Evolutionary conservation across 2,797 vertebrate genomes (phyloP), one percentile per base, ranked within the genome.

Genomic region (Meda fulgida): DNA sequence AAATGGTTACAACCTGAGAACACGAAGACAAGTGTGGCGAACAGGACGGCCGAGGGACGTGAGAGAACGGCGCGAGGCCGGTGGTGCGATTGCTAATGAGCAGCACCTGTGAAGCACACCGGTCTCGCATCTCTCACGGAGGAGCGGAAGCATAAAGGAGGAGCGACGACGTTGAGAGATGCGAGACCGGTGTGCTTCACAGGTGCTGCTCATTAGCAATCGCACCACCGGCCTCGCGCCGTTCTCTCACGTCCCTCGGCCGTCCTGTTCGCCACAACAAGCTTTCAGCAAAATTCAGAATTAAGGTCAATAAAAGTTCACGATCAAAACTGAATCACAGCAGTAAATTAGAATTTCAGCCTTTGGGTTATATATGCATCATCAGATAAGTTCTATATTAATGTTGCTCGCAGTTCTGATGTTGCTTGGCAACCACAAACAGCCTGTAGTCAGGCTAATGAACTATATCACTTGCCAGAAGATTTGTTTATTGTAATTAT

Each of bases 401-500:
- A 81, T 70, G 34, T 34, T 19, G 31, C 65, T 53, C 31, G 21
- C n/a, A 38, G 46, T 53, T 79, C 5, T 18, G 21, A 48, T 1
- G 40, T 63, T 80, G 79, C 78, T 40, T 55, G 66, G 79, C 65
- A 81, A 81, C 65, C 34, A 21, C 46, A 81, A 55, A 51, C 79
- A 69, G 79, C 23, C 8, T 18, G 31, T 14, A 26, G 46, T 69
- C 46, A 53, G 78, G 38, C 40, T 67, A 67, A 80, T 80, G 63
- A 80, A 80, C 60, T 80, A 79, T 51, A 80, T 66, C 60, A 80
- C 60, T 80, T 80, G 43, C 40, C 11, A 19, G 29, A 48, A 34
- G 40, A 80, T 67, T 55, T 65, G 29, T 67, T 80, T 66, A 51
- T 51, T n/a, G 40, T 46, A 67, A 48, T 66, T 66, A 48, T 79